Evolutionary conservation across 2,888 invertebrate genomes (phyloP).

Genomic region (Hetaerina titia): DNA sequence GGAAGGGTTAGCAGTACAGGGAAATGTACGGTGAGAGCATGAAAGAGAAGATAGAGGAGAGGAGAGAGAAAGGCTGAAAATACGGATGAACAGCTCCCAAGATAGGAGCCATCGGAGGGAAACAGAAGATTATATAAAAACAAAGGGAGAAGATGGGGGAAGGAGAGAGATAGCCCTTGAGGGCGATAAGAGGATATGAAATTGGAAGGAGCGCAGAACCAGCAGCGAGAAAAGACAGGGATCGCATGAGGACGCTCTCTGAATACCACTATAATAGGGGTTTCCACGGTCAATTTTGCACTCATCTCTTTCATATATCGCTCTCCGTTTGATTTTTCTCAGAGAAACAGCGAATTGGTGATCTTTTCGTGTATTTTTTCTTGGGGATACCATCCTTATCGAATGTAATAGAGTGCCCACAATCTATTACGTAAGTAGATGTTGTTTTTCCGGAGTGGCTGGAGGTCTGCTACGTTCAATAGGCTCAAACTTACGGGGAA

Average conservation of each 20-base stretch:
- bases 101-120: background rate
- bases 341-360: background rate
- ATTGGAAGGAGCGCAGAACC: background rate
- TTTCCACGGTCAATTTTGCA: background rate
- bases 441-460: no score
- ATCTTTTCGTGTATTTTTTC: background rate
- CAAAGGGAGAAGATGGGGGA: background rate
- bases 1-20: no score
- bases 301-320: background rate
- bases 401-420: background rate
- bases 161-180: background rate
- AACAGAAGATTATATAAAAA: constrained; percentile 35
- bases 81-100: background rate
- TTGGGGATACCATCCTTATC: background rate
- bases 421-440: background rate
- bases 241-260: background rate
- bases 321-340: background rate
- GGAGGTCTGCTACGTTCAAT: no score
- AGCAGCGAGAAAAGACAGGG: background rate
- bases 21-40: no score
- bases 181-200: background rate
- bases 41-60: no score
- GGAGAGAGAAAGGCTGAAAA: background rate
- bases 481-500: no score
- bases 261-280: background rate